Percentiles rank a stretch among this genome's conserved stretches.
These are phyloP conservation scores for Spodoptera litura DNA, from an alignment of 1,140 invertebrate species.

Conservation along the genomic window DNA sequence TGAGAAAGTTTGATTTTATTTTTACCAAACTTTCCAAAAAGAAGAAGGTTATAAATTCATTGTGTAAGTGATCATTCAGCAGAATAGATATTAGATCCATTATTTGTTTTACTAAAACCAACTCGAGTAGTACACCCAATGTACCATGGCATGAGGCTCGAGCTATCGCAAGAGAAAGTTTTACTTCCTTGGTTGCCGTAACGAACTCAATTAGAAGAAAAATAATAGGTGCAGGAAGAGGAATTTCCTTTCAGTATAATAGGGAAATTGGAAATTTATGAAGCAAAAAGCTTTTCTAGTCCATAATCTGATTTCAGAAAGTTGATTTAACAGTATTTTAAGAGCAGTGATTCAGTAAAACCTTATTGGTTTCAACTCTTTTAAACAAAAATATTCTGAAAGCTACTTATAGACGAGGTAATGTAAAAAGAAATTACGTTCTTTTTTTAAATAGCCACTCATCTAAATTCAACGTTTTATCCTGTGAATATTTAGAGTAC, in stretches of 20 bases:
- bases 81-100: background rate
- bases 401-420: too few relatives aligned
- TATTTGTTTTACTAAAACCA: constrained; percentile 10
- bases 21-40: too few relatives aligned
- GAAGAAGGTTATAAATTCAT: too few relatives aligned
- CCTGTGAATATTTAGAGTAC: constrained; percentile 21
- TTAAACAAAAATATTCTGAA: too few relatives aligned
- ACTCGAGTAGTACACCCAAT: background rate
- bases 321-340: constrained; percentile 9
- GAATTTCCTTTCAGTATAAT: constrained; percentile 8
- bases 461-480: constrained; percentile 6
- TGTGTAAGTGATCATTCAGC: background rate
- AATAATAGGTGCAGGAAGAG: constrained; percentile 18
- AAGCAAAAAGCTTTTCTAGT: constrained; percentile 4
- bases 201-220: constrained; percentile 34
- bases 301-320: background rate
- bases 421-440: background rate
- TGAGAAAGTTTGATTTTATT: too few relatives aligned
- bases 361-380: too few relatives aligned
- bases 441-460: background rate
- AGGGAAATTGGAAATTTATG: constrained; percentile 22
- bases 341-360: background rate
- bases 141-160: background rate
- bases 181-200: constrained; percentile 9
- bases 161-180: background rate